Percentiles rank a stretch among this genome's conserved stretches.
Evolutionary conservation across 2,888 invertebrate genomes (phyloP).

Genomic region (Coelopa pilipes): DNA sequence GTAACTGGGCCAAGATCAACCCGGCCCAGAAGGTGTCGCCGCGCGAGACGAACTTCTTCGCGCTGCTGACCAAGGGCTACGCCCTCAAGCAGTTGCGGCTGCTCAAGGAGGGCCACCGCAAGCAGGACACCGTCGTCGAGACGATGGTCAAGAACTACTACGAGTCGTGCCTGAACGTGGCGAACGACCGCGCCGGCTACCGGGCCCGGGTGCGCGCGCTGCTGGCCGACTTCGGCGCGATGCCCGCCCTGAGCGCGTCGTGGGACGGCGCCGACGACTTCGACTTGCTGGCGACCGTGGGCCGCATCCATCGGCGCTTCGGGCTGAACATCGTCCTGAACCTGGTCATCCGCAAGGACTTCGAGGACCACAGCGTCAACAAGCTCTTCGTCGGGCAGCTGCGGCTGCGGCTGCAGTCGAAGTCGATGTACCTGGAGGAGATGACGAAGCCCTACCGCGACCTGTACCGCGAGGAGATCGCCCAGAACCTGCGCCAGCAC

Average conservation of each 20-base stretch:
- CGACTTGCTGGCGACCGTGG: constrained; percentile 57
- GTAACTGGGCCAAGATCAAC: constrained; percentile 59
- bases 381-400: constrained; percentile 60
- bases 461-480: constrained; percentile 41
- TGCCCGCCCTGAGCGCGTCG: constrained; percentile 52
- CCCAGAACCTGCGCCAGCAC: constrained; percentile 47
- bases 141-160: constrained; percentile 58
- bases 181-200: constrained; percentile 41
- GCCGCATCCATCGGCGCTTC: constrained; percentile 53
- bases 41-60: constrained; percentile 55
- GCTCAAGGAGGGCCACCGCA: constrained; percentile 48
- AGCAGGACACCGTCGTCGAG: constrained; percentile 46
- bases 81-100: constrained; percentile 54
- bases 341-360: constrained; percentile 49
- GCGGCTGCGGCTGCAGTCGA: constrained; percentile 39
- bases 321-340: constrained; percentile 59
- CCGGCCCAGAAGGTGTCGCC: constrained; percentile 52
- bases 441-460: constrained; percentile 45
- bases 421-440: constrained; percentile 45
- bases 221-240: constrained; percentile 53
- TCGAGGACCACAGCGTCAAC: constrained; percentile 45
- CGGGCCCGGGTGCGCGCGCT: constrained; percentile 49
- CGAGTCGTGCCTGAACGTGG: constrained; percentile 54
- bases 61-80: constrained; percentile 51
- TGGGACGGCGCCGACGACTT: constrained; percentile 49